phyloP scores from a whole-genome alignment of 2,888 invertebrate species.

The Terebella lapidaria region DNA sequence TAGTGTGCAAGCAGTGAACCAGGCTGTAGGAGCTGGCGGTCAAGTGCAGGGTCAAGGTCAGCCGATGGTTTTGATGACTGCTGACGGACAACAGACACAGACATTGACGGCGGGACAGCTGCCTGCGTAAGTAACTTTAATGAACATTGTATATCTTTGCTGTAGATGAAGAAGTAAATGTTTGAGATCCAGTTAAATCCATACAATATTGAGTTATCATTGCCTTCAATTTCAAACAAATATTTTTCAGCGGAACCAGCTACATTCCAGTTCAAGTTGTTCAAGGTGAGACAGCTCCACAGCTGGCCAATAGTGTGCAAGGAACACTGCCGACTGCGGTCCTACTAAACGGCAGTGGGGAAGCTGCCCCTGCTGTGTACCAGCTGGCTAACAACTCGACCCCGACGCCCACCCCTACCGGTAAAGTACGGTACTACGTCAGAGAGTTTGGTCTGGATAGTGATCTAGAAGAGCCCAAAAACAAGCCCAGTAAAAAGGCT shows the following conservation, averaged over 20 bases:
- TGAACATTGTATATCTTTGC: neutral
- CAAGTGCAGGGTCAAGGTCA: too few relatives aligned
- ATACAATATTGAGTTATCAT: too few relatives aligned
- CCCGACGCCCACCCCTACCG: neutral
- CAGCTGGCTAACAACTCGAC: neutral
- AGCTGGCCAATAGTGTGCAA: too few relatives aligned
- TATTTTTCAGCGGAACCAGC: neutral
- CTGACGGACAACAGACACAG: too few relatives aligned
- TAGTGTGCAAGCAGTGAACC: too few relatives aligned
- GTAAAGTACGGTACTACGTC: neutral
- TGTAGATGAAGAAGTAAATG: neutral
- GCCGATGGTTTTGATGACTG: too few relatives aligned
- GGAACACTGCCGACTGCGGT: neutral
- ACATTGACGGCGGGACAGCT: neutral
- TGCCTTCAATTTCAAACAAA: too few relatives aligned
- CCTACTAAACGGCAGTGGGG: neutral
- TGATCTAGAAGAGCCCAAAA: neutral
- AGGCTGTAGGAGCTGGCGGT: too few relatives aligned
- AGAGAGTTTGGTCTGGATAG: neutral
- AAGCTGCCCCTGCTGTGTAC: neutral
- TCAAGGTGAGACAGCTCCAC: too few relatives aligned
- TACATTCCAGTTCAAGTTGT: neutral
- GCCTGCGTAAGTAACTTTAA: neutral
- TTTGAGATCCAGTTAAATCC: neutral
- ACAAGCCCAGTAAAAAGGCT: too few relatives aligned